A percentile compares a stretch with the other conserved stretches of the same genome.
phyloP scores from a whole-genome alignment of 1,140 invertebrate species.

The Zaprionus kolodkinae region DNA sequence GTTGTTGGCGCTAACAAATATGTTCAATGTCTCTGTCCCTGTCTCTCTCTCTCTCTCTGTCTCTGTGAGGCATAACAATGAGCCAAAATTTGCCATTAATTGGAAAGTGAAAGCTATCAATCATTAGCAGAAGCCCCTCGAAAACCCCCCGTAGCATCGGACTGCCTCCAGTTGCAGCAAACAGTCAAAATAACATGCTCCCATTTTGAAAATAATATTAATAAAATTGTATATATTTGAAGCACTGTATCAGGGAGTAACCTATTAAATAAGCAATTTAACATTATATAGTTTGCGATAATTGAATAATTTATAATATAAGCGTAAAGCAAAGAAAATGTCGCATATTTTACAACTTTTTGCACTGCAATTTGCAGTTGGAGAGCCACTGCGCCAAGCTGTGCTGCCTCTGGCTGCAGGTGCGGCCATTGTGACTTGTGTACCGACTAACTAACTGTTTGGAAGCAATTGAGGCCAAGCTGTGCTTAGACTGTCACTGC shows the following conservation, averaged over 20 bases:
- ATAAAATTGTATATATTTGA: too few species aligned
- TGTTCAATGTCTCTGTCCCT: constrained; percentile 23
- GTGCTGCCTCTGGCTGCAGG: background rate
- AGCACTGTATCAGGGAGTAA: too few species aligned
- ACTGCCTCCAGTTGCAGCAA: background rate
- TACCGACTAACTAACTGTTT: background rate
- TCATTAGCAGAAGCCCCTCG: constrained; percentile 32
- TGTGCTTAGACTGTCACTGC: too few species aligned
- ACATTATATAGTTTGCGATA: too few species aligned
- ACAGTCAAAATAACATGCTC: background rate
- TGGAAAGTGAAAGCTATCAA: constrained; percentile 74
- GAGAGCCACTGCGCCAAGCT: background rate
- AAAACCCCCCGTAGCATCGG: background rate
- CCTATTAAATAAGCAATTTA: too few species aligned
- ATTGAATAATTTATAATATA: background rate
- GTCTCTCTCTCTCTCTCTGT: too few species aligned
- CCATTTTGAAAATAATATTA: background rate
- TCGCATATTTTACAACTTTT: background rate
- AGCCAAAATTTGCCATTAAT: constrained; percentile 43
- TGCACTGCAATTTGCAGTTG: background rate
- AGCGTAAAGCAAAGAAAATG: background rate
- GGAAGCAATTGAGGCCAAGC: background rate
- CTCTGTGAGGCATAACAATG: constrained; percentile 45
- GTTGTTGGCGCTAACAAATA: constrained; percentile 23
- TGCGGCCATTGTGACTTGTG: background rate